A percentile compares a stretch with the other conserved stretches of the same genome.
phyloP scores from a whole-genome alignment of 2,888 invertebrate species.

The Troides helena region DNA sequence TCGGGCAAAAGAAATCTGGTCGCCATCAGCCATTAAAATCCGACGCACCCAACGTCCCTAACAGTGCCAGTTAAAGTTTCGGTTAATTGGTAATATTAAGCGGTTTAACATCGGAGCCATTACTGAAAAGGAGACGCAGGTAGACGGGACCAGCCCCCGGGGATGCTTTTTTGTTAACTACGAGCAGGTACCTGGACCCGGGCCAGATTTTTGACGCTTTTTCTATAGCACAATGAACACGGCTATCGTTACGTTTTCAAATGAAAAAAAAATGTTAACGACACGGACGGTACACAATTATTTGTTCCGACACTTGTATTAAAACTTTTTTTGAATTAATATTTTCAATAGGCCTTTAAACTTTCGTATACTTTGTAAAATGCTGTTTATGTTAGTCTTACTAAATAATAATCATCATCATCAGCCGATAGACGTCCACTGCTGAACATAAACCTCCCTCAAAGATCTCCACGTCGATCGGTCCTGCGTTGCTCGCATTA shows the following conservation, averaged over 20 bases:
- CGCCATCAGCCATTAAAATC: slow-evolving; percentile 60
- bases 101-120: slow-evolving; percentile 63
- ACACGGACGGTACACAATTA: slow-evolving; percentile 21
- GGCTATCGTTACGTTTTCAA: slow-evolving; percentile 29
- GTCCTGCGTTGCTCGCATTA: too few species aligned
- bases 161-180: slow-evolving; percentile 59
- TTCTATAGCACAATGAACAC: slow-evolving; percentile 39
- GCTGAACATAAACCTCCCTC: too few species aligned
- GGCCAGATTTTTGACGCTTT: slow-evolving; percentile 54
- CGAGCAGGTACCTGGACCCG: slow-evolving; percentile 68
- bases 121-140: slow-evolving; percentile 69
- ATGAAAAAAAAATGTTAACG: slow-evolving; percentile 21
- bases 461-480: too few species aligned
- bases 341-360: slow-evolving; percentile 1
- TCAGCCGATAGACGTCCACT: too few species aligned
- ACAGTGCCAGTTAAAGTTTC: slow-evolving; percentile 61
- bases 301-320: slow-evolving; percentile 24
- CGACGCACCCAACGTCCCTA: slow-evolving; percentile 57
- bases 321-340: background rate
- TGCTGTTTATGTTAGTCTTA: background rate
- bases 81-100: slow-evolving; percentile 73
- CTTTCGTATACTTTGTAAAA: background rate
- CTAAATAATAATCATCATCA: too few species aligned
- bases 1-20: slow-evolving; percentile 45
- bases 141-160: slow-evolving; percentile 62